A percentile compares a stretch with the other conserved stretches of the same genome.
phyloP scores from a whole-genome alignment of 2,113 vertebrate species.

The Tringa solitaria region DNA sequence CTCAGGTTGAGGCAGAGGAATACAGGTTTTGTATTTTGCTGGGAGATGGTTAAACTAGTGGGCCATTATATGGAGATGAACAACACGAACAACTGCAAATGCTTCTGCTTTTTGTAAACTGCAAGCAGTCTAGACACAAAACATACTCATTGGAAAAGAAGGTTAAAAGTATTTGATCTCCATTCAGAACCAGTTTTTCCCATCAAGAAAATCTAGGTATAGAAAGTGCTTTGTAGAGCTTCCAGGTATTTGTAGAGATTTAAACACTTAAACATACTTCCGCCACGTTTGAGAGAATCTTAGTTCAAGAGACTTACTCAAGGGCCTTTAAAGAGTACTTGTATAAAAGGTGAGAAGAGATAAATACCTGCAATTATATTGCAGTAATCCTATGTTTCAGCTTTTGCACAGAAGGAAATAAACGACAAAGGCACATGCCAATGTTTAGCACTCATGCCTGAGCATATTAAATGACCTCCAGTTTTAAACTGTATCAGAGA shows the following conservation, averaged over 20 bases:
- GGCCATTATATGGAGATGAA: neutral
- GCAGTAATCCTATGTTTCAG: neutral
- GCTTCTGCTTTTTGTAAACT: neutral
- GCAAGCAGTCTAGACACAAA: neutral
- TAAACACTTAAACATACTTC: neutral
- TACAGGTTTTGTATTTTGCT: neutral
- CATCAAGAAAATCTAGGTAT: neutral
- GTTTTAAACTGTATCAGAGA: neutral
- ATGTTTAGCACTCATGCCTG: neutral
- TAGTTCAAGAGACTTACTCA: neutral
- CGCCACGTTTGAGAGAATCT: neutral
- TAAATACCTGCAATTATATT: neutral
- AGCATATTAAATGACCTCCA: neutral
- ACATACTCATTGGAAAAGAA: neutral
- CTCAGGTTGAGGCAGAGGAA: neutral
- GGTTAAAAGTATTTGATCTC: neutral
- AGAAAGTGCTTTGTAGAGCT: neutral
- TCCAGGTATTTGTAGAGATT: neutral
- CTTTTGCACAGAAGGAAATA: neutral
- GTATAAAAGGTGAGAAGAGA: neutral
- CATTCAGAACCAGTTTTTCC: neutral
- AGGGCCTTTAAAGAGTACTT: neutral
- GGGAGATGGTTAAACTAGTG: neutral
- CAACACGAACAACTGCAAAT: neutral
- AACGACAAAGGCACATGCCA: neutral